Evolutionary conservation across 2,113 vertebrate genomes (phyloP), one percentile per base, ranked within the genome.

Genomic region (Oncorhynchus masou): DNA sequence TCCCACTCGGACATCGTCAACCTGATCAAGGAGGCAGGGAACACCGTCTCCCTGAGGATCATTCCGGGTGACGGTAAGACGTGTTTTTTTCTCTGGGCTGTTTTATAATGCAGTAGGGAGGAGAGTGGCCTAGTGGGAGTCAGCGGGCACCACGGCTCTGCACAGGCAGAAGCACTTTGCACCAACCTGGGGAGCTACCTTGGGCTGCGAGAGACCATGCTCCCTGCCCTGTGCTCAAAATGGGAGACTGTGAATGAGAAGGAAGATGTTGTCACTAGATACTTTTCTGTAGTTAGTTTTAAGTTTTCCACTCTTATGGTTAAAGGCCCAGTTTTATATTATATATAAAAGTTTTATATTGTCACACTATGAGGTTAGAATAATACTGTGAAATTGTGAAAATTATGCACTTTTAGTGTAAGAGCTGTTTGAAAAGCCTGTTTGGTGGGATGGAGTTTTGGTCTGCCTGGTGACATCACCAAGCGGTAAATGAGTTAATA

Each of bases 1-100:
- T 98, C 98, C 0, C 98, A 99, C 84, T 99, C 98, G 4, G 98
- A 99, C 94, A 99, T 99, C 84, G 98, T 99, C 93, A 99, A 98
- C 94, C 94, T 99, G 92, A 99, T 99, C 94, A 99, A 99, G 91
- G 98, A 99, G 93, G 97, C 98, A 0, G 98, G 97, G 82, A 98
- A 98, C 93, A 98, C 96, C 13, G 97, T 99, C 73, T 96, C 96
- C 60, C 96, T 99, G 85, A 95, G 97, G 93, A 99, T 99, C 94
- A 99, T 99, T 85, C 98, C 98, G 2, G 98, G 97, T 91, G 97
- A 99, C 89, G 98, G 98, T 99, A 96, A 97, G 94, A 71, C 76
- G 74, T 45, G 9, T 67, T 76, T 78, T 25, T 13, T 20, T 20
- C 27, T 83, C 70, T 29, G 49, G 22, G 16, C 24, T 73, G 70